Evolutionary conservation across 2,888 invertebrate species (phyloP), one percentile per base, ranked within the genome.

Genomic region (Cataglyphis altisquamis): DNA sequence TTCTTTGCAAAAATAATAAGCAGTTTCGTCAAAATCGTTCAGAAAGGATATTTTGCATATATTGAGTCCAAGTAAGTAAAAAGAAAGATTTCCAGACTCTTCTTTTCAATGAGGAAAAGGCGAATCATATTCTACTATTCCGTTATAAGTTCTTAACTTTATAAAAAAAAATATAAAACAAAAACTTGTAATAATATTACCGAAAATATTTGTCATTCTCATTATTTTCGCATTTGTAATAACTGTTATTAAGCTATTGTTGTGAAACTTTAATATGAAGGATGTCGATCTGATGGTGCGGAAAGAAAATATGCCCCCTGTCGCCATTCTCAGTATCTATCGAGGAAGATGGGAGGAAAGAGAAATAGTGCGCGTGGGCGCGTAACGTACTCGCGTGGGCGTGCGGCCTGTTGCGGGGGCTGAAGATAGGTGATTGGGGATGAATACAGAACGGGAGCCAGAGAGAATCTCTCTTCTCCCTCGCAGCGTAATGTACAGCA

Each of bases 371-470:
- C 48, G 86, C 72, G 83, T 81, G 63, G 81, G 81, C 64, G 73
- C 57, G 90, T 92, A 84, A 66, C 73, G 77, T 70, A 66, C 52
- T 87, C 86, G 89, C 90, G 92, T 91, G 89, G 92, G 92, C 87
- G 93, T 91, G 80, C 82, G 90, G 90, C 90, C 90, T 90, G 90
- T 90, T 89, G 92, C 91, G 90, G 89, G 90, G 92, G 84, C 36
- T 82, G 85, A 78, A 83, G 68, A 75, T 81, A 84, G 64, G 63
- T 82, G 83, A 72, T 52, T 64, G 70, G 88, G 75, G 70, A 81
- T 74, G 84, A 87, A 89, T 87, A 84, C 82, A 63, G 83, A 80
- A 85, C 45, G 39, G 52, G 48, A 9, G 52, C 52, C 9, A 48
- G 36, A 57, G 85, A 66, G 72, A 68, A 57, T 63, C 74, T 85